These are phyloP conservation scores for Abrostola tripartita DNA, from an alignment of 2,888 invertebrate species.

Conservation along the genomic window DNA sequence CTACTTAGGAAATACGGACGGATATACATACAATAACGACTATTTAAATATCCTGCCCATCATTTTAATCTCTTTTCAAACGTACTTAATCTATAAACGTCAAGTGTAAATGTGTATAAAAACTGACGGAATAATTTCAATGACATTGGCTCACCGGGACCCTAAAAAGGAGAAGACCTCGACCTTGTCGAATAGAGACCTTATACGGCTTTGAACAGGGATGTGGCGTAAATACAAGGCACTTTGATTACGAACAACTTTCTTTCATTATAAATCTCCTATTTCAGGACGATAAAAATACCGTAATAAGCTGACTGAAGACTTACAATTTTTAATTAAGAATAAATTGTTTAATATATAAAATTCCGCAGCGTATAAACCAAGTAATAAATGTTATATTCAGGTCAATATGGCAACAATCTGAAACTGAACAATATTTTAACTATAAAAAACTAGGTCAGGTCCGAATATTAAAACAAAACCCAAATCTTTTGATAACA, in stretches of 20 bases:
- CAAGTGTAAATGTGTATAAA: constrained; percentile 20
- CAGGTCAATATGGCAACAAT: constrained; percentile 30
- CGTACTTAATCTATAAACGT: constrained; percentile 38
- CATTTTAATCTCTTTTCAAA: constrained; percentile 33
- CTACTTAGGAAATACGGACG: constrained; percentile 2
- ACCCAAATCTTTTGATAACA: constrained; percentile 15
- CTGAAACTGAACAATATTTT: constrained; percentile 11
- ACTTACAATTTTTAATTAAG: constrained; percentile 17
- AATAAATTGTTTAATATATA: constrained; percentile 11
- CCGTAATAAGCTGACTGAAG: background rate
- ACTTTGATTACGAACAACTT: constrained; percentile 23
- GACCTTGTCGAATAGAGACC: constrained; percentile 41
- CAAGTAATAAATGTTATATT: constrained; percentile 17
- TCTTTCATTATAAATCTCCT: constrained; percentile 19
- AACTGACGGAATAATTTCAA: constrained; percentile 34
- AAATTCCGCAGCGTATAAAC: constrained; percentile 2
- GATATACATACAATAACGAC: constrained; percentile 35
- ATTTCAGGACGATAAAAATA: constrained; percentile 11
- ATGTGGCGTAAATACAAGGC: constrained; percentile 22
- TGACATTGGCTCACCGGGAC: constrained; percentile 25
- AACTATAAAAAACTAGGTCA: constrained; percentile 20
- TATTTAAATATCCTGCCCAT: constrained; percentile 44
- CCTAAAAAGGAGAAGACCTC: constrained; percentile 32
- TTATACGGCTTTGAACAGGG: constrained; percentile 19
- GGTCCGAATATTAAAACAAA: constrained; percentile 12